These are phyloP conservation scores for Chrysogorgia sp. DNA, from an alignment of 92 coral and sea anemone species.

Conservation along the genomic window DNA sequence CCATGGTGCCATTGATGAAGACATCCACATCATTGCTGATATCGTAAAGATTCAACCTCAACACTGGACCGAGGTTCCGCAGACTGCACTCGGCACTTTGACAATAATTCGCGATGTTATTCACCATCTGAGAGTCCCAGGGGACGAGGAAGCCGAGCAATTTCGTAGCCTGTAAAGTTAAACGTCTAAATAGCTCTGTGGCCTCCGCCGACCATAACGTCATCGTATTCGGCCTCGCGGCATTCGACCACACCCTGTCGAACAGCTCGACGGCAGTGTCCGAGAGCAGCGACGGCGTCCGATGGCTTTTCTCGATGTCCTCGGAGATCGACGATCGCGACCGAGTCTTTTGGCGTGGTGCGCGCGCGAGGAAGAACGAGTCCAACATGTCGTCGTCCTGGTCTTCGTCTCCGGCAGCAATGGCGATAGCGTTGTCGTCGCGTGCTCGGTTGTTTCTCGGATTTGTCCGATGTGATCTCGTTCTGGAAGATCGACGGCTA, in stretches of 20 bases:
- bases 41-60: constrained; percentile 75
- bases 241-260: constrained; percentile 13
- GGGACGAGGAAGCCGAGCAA: constrained; percentile 81
- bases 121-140: constrained; percentile 72
- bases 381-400: constrained; percentile 46
- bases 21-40: constrained; percentile 85
- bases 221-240: not conserved
- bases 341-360: not conserved
- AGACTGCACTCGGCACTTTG: constrained; percentile 4
- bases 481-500: not conserved
- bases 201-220: constrained; percentile 74
- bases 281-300: constrained; percentile 24
- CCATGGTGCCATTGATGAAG: constrained; percentile 72
- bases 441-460: not conserved
- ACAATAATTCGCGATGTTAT: constrained; percentile 20
- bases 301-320: constrained; percentile 29
- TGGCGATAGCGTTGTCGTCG: not conserved
- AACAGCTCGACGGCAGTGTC: constrained; percentile 42
- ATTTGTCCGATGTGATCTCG: not conserved
- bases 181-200: constrained; percentile 70
- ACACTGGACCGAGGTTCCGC: constrained; percentile 61
- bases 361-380: not conserved
- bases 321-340: constrained; percentile 32
- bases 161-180: constrained; percentile 75
- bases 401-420: constrained; percentile 74